A percentile compares a stretch with the other conserved stretches of the same genome.
These are phyloP conservation scores for Rutpela maculata DNA, from an alignment of 2,888 invertebrate species.

Conservation along the genomic window DNA sequence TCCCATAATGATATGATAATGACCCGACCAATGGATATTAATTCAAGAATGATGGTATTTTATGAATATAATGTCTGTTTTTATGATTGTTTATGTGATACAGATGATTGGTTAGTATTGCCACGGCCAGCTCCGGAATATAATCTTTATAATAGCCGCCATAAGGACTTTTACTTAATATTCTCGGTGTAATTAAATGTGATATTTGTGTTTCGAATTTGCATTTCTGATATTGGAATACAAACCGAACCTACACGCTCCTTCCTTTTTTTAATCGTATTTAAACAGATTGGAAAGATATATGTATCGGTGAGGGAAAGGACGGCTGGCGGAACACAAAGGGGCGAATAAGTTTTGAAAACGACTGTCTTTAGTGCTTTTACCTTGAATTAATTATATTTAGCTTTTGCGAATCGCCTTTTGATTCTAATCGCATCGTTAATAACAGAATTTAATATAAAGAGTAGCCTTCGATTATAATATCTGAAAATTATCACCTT, in stretches of 20 bases:
- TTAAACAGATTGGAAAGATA: constrained; percentile 40
- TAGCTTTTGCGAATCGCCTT: background rate
- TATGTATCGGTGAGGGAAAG: constrained; percentile 9
- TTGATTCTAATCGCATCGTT: background rate
- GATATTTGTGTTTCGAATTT: constrained; percentile 70
- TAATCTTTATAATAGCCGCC: constrained; percentile 59
- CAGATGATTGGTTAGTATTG: constrained; percentile 74
- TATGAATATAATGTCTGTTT: constrained; percentile 73
- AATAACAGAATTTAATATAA: background rate
- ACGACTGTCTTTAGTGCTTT: background rate
- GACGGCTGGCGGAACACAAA: constrained; percentile 7
- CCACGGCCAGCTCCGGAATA: constrained; percentile 60
- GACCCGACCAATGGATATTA: constrained; percentile 69
- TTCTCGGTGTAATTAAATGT: constrained; percentile 67
- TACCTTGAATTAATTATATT: constrained; percentile 6
- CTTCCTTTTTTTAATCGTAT: constrained; percentile 47
- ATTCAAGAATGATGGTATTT: constrained; percentile 73
- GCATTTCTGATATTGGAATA: constrained; percentile 63
- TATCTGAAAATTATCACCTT: background rate
- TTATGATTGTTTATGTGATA: constrained; percentile 74
- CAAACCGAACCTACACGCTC: constrained; percentile 27
- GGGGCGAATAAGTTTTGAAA: constrained; percentile 6
- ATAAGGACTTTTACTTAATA: constrained; percentile 59
- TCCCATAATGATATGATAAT: constrained; percentile 70
- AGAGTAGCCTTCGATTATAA: background rate